phyloP scores from a whole-genome alignment of 1,140 invertebrate genomes.

The Lordiphosa stackelbergi region DNA sequence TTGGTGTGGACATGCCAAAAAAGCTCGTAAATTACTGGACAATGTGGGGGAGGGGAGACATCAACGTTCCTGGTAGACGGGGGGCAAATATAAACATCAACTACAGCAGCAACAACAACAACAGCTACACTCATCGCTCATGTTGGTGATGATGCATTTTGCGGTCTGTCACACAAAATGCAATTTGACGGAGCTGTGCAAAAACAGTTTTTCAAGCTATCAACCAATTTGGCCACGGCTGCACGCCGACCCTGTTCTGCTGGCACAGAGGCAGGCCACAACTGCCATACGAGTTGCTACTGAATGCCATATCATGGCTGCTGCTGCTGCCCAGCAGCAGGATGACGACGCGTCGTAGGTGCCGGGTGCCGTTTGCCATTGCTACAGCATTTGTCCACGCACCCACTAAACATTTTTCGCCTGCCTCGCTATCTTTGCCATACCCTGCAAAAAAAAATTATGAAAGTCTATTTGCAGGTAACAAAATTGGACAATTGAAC shows the following conservation, averaged over 20 bases:
- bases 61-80: too few species aligned
- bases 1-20: conserved; percentile 47
- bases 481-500: too few species aligned
- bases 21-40: conserved; percentile 73
- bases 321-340: conserved; percentile 8
- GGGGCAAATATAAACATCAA: conserved; percentile 74
- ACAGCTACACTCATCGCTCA: conserved; percentile 75
- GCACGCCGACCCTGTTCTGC: conserved; percentile 42
- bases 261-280: conserved; percentile 13
- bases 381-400: conserved; percentile 36
- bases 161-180: conserved; percentile 77
- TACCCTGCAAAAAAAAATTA: neutral
- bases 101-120: conserved; percentile 26
- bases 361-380: conserved; percentile 10
- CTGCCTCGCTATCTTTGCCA: conserved; percentile 10
- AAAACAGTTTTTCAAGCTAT: conserved; percentile 77
- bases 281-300: conserved; percentile 49
- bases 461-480: neutral
- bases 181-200: conserved; percentile 76
- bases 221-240: conserved; percentile 76
- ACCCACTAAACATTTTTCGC: conserved; percentile 38
- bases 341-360: conserved; percentile 15
- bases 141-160: conserved; percentile 77
- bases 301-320: conserved; percentile 60
- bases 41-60: conserved; percentile 37